These are phyloP conservation scores for Thinocorus orbignyianus DNA, from an alignment of 2,113 vertebrate genomes.

Conservation along the genomic window DNA sequence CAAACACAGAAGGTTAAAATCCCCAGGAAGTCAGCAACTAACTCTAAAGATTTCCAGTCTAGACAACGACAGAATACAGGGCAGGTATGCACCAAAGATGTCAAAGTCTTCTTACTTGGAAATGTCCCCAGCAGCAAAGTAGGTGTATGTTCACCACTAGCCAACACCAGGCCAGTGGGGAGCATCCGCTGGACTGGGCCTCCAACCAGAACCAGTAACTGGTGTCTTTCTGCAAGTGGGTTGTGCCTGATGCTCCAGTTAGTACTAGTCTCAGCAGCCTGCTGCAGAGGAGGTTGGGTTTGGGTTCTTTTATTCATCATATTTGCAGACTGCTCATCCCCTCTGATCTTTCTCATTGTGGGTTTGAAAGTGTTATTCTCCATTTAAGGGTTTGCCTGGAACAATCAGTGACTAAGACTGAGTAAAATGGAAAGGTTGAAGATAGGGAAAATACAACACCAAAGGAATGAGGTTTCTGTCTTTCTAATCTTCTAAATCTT, in stretches of 20 bases:
- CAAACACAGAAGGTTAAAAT: not conserved
- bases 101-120: not conserved
- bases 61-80: not conserved
- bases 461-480: slow-evolving; percentile 43
- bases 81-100: not conserved
- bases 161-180: not conserved
- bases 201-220: not conserved
- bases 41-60: not conserved
- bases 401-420: slow-evolving; percentile 46
- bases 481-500: slow-evolving; percentile 54
- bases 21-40: not conserved
- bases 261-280: not conserved
- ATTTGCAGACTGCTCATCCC: not conserved
- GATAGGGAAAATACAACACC: slow-evolving; percentile 43
- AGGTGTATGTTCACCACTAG: not conserved
- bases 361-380: not conserved
- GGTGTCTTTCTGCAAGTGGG: rapidly evolving
- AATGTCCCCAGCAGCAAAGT: rapidly evolving
- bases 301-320: not conserved
- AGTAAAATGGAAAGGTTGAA: slow-evolving; percentile 60
- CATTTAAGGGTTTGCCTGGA: not conserved
- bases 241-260: not conserved
- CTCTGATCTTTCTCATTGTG: not conserved
- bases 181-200: not conserved
- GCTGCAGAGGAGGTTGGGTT: not conserved